Percentiles rank a stretch among this genome's conserved stretches.
These are phyloP conservation scores for Drosophila atripex DNA, from an alignment of 2,888 invertebrate genomes.

Conservation along the genomic window DNA sequence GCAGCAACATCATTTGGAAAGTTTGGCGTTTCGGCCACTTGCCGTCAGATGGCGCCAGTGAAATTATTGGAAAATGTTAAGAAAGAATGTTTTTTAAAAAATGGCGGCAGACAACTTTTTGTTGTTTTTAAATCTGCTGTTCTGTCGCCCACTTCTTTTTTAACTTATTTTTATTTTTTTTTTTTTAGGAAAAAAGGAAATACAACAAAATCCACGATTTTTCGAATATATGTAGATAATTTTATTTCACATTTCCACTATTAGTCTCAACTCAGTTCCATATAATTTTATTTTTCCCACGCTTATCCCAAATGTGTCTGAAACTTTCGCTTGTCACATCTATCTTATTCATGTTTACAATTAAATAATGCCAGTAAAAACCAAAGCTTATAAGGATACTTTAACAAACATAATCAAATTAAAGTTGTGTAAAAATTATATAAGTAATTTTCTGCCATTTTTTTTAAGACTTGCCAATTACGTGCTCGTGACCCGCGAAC, in stretches of 20 bases:
- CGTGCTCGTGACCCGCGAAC: conserved; percentile 60
- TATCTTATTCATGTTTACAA: background rate
- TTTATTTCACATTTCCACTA: no score
- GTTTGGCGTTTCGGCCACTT: conserved; percentile 20
- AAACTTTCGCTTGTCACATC: background rate
- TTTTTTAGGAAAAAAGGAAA: no score
- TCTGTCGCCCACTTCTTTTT: no score
- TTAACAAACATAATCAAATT: conserved; percentile 1
- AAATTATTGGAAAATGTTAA: background rate
- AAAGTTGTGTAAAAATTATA: conserved; percentile 28
- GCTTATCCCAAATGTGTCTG: conserved; percentile 1
- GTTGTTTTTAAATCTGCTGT: no score
- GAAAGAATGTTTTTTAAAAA: background rate
- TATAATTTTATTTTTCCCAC: background rate
- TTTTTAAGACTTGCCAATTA: conserved; percentile 23
- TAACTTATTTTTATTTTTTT: no score
- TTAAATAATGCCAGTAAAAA: background rate
- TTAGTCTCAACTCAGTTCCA: no score
- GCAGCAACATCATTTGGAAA: conserved; percentile 1
- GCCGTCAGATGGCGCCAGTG: conserved; percentile 62
- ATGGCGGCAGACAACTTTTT: no score
- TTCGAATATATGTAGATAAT: no score
- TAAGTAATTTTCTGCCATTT: conserved; percentile 41
- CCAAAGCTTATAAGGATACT: background rate
- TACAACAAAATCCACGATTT: no score